Conservation (phyloP, 2,113 vertebrate species). For the Cavia aperea region DNA sequence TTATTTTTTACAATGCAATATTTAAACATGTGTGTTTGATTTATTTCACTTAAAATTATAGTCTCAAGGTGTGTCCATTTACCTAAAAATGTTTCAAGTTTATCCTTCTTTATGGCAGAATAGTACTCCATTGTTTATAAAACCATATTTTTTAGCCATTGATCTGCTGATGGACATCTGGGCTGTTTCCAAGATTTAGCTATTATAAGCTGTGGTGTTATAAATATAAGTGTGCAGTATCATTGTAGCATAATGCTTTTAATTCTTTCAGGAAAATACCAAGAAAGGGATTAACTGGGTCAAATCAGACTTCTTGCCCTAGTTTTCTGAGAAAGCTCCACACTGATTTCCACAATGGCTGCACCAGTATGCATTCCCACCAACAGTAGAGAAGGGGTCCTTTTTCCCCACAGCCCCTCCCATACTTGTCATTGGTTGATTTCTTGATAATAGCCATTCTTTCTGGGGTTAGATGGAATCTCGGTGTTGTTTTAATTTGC, state of each 20-base stretch:
- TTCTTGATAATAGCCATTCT: neutral
- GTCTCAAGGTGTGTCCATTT: neutral
- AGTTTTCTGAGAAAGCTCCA: neutral
- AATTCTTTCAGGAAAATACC: neutral
- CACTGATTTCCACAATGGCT: neutral
- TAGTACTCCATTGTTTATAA: neutral
- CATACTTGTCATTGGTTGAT: neutral
- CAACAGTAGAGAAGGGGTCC: neutral
- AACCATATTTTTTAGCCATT: neutral
- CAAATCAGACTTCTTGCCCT: neutral
- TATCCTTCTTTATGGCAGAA: neutral
- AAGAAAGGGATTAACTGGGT: neutral
- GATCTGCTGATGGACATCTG: neutral
- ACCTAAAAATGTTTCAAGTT: neutral
- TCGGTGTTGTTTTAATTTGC: neutral
- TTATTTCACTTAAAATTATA: neutral
- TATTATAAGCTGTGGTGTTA: neutral
- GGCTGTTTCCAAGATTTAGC: neutral
- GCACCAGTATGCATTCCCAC: neutral
- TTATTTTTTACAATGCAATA: too few relatives aligned
- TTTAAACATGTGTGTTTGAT: too few relatives aligned
- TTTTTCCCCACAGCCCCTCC: neutral
- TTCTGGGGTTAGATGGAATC: neutral
- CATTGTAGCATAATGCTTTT: neutral
- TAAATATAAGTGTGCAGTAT: neutral